Evolutionary conservation across 2,888 invertebrate species (phyloP), one percentile per base, ranked within the genome.

Genomic region (Cantharis rufa): DNA sequence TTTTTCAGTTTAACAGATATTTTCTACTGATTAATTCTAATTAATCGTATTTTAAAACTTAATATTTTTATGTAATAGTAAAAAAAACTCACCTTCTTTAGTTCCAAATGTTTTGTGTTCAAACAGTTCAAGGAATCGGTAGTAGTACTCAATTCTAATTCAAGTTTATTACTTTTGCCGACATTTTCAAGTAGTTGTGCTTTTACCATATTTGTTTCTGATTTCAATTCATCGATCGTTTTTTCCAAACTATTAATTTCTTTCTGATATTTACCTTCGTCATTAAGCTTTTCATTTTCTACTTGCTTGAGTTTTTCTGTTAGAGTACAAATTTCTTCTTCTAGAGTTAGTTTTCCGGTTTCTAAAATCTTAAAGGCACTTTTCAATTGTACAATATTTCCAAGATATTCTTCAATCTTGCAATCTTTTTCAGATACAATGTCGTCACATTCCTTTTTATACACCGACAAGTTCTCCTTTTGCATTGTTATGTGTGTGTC

Each of bases 291-390:
- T 21, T 62, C 66, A 16, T 70, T 24, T 28, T 77, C 72, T 18
- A 79, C 73, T 61, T 78, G 69, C 9, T 28, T 62, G 48, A 79
- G 18, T 71, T 76, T 79, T 16, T 79, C 71, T 10, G 21, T 75
- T 13, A 77, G 62, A 62, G 68, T 71, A 10, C 32, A 13, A 13
- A 78, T 32, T 61, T 78, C 72, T 62, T 77, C 28, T 71, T 82
- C 78, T 11, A 84, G 62, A 13, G 76, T 72, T 10, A 69, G 69
- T 72, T 83, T 83, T 10, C 80, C 82, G 0, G 82, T 82, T 74
- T 82, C 82, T 18, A 84, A 78, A 66, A 83, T 81, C 68, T 80
- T 80, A 48, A 74, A 72, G 10, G 82, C 82, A 18, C 80, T 80
- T 74, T 81, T 79, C 28, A 82, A 71, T 74, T 82, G 79, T 4